phyloP scores from a whole-genome alignment of 2,113 vertebrate genomes.

The Eurypyga helias region DNA sequence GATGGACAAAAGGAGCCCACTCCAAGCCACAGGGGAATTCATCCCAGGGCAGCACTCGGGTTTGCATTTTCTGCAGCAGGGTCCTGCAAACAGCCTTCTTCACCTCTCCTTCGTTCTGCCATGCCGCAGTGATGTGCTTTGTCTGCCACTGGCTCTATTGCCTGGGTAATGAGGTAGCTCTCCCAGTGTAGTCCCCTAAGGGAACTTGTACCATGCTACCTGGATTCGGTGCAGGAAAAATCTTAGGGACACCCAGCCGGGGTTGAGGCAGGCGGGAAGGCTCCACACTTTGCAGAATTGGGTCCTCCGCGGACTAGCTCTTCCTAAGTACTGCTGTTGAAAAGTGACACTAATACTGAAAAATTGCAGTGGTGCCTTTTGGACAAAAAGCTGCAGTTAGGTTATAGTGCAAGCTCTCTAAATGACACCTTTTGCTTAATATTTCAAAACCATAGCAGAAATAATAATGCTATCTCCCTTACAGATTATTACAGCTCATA shows the following conservation, averaged over 20 bases:
- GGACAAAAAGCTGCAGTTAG: background rate
- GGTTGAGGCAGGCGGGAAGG: fast-evolving
- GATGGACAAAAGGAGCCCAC: background rate
- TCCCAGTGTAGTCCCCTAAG: fast-evolving
- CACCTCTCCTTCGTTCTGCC: background rate
- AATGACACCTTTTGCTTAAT: background rate
- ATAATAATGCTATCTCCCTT: background rate
- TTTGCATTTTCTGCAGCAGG: background rate
- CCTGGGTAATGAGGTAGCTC: background rate
- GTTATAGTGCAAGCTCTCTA: background rate
- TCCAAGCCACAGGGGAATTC: background rate
- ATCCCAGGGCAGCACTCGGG: background rate
- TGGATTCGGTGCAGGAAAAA: background rate
- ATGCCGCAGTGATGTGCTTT: fast-evolving
- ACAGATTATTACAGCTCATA: background rate
- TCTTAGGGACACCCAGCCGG: too few relatives aligned
- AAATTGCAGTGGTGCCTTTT: background rate
- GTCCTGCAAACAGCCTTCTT: background rate
- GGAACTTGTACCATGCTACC: fast-evolving
- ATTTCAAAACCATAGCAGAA: background rate
- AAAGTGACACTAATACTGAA: background rate
- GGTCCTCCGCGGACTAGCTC: fast-evolving
- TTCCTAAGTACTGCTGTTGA: background rate
- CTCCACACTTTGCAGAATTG: background rate
- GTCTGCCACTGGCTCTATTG: background rate